Conservation (phyloP, 2,113 vertebrate species). For the Corythornis madagascariensis region DNA sequence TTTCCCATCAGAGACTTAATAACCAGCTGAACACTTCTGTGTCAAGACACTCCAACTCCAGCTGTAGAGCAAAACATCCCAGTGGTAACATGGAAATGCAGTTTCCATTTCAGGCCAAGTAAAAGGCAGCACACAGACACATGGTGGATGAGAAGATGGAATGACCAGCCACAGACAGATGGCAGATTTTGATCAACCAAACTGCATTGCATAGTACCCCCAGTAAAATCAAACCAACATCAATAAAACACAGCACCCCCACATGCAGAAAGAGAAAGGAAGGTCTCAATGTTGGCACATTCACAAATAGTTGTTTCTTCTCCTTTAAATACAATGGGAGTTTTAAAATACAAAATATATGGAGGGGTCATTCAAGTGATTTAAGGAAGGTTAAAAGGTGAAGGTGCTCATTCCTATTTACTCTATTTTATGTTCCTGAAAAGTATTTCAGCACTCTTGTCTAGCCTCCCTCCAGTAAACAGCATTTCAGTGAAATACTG, state of each 20-base stretch:
- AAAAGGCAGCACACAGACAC: background rate
- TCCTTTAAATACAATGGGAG: background rate
- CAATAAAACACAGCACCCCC: background rate
- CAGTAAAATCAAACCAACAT: background rate
- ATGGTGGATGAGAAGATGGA: background rate
- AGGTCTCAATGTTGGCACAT: background rate
- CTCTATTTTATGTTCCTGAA: background rate
- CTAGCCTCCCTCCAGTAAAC: background rate
- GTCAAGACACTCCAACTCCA: background rate
- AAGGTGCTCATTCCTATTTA: background rate
- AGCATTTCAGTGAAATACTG: background rate
- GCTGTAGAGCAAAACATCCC: background rate
- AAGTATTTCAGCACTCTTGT: background rate
- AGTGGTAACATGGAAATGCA: background rate
- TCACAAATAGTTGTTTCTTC: background rate
- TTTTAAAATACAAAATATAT: background rate
- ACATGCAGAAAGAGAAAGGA: background rate
- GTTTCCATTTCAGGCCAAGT: background rate
- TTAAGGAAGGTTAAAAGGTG: background rate
- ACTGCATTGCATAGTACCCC: background rate
- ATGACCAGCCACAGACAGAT: background rate
- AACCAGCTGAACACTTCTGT: background rate
- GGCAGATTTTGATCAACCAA: background rate
- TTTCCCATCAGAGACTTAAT: background rate
- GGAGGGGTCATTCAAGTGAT: background rate